These are phyloP conservation scores for Puffinus mauretanicus DNA, from an alignment of 2,113 vertebrate species.

Conservation along the genomic window DNA sequence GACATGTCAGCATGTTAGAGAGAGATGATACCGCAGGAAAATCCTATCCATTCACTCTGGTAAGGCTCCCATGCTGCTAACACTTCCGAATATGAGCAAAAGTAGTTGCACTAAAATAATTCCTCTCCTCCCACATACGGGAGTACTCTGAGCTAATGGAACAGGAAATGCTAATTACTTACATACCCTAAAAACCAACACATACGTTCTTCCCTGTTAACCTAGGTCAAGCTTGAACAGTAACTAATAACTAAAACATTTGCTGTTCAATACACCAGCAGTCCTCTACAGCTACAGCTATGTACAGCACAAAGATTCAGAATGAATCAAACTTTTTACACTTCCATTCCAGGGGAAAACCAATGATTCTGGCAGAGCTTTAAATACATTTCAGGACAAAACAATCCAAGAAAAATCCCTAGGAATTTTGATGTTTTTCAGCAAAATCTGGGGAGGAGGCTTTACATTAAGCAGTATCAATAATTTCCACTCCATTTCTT, in stretches of 20 bases:
- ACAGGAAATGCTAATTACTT: slow-evolving; percentile 1
- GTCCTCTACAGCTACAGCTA: not conserved
- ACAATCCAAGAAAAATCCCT: not conserved
- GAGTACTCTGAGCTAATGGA: not conserved
- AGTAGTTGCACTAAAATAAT: not conserved
- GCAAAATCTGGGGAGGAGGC: not conserved
- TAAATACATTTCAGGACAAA: not conserved
- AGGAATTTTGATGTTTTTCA: not conserved
- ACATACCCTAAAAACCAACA: not conserved
- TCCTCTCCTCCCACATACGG: not conserved
- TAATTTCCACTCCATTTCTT: not conserved
- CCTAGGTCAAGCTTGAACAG: not conserved
- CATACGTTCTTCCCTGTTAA: not conserved
- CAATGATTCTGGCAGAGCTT: not conserved
- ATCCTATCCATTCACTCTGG: not conserved
- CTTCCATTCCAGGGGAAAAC: not conserved
- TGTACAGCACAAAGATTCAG: not conserved
- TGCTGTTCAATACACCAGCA: not conserved
- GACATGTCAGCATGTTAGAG: not conserved
- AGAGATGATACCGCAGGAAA: not conserved
- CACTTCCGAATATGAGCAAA: not conserved
- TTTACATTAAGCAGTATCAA: not conserved
- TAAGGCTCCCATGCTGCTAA: not conserved
- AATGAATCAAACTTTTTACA: not conserved
- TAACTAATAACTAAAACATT: not conserved